Percentiles rank a stretch among this genome's conserved stretches.
These are phyloP conservation scores for Hyperopisus bebe DNA, from an alignment of 2,113 vertebrate genomes.

Conservation along the genomic window DNA sequence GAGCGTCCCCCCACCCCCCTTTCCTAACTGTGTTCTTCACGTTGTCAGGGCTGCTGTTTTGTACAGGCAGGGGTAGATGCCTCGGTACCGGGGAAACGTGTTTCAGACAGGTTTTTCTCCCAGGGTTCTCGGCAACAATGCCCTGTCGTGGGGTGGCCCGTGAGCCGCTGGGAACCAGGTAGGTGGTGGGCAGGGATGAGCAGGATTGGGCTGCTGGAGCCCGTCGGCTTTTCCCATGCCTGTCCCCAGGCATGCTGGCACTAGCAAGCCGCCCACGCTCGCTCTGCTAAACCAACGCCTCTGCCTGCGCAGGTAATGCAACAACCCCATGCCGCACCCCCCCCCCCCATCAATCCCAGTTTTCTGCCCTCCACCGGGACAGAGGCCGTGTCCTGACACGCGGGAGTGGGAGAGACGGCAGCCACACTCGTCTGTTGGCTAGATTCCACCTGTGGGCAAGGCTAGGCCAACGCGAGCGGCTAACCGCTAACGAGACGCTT, in stretches of 20 bases:
- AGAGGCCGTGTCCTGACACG: neutral
- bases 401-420: neutral
- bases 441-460: neutral
- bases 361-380: neutral
- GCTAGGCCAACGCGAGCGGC: neutral
- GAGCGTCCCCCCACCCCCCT: no score
- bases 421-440: neutral
- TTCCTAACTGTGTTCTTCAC: neutral
- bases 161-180: neutral
- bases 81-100: neutral
- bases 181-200: neutral
- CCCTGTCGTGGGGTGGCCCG: neutral
- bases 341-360: neutral
- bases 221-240: neutral
- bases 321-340: neutral
- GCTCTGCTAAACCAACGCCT: neutral
- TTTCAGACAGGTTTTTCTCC: neutral
- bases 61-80: neutral
- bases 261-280: slow-evolving; percentile 5
- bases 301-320: neutral
- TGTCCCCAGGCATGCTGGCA: neutral
- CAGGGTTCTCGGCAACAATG: neutral
- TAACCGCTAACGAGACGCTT: neutral
- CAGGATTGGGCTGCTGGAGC: neutral
- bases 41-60: neutral